Conservation (phyloP, 2,888 invertebrate species). For the Parnassius orleans region DNA sequence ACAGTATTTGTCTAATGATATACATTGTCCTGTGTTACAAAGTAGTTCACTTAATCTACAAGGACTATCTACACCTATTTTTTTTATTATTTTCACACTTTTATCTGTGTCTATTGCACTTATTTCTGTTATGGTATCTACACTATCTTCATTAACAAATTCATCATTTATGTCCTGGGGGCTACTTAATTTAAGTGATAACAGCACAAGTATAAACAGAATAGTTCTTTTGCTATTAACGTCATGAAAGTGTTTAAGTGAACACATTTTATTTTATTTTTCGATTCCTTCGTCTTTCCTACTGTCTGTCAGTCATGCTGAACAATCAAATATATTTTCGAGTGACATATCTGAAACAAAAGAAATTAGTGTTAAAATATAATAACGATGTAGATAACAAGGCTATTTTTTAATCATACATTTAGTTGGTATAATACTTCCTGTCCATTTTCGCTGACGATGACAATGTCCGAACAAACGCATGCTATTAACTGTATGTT, state of each 20-base stretch:
- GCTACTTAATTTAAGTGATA: conserved; percentile 69
- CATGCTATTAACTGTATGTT: too few species aligned
- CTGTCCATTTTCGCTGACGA: too few species aligned
- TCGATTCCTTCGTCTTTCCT: too few species aligned
- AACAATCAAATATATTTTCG: not conserved
- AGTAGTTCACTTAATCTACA: conserved; percentile 82
- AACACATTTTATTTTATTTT: conserved; percentile 19
- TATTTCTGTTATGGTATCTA: conserved; percentile 51
- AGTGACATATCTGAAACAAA: conserved; percentile 28
- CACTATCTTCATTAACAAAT: conserved; percentile 65
- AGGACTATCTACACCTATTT: conserved; percentile 45
- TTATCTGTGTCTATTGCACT: conserved; percentile 54
- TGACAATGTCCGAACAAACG: too few species aligned
- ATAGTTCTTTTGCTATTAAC: conserved; percentile 59
- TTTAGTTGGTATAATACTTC: too few species aligned
- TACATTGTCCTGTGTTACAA: conserved; percentile 85
- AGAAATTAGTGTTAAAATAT: conserved; percentile 13
- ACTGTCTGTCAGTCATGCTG: conserved; percentile 11
- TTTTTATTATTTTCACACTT: conserved; percentile 56
- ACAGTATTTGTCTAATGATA: conserved; percentile 88
- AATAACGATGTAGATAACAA: too few species aligned
- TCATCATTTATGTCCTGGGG: conserved; percentile 72
- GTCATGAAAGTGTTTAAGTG: conserved; percentile 10
- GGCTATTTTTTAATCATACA: too few species aligned
- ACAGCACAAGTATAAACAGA: conserved; percentile 66